A percentile compares a stretch with the other conserved stretches of the same genome.
These are phyloP conservation scores for Acanthurus leucopareius DNA, from an alignment of 2,797 vertebrate genomes.

Conservation along the genomic window DNA sequence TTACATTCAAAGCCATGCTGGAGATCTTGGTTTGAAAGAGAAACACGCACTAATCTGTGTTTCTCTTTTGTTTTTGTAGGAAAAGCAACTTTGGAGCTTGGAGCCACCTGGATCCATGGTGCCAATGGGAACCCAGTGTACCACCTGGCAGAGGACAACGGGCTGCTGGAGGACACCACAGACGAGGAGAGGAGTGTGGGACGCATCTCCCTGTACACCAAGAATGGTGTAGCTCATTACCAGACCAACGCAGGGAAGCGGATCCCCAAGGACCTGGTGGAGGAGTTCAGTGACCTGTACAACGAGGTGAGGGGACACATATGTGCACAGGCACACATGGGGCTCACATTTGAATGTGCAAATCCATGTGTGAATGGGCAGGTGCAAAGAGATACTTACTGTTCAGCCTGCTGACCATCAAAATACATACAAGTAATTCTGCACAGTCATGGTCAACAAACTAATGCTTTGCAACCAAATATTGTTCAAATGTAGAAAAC, in stretches of 20 bases:
- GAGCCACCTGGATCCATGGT: conserved; percentile 99
- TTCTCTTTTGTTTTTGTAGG: conserved; percentile 76
- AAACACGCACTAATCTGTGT: background rate
- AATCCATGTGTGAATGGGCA: background rate
- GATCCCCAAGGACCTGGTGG: conserved; percentile 98
- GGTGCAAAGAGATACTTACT: conserved; percentile 11
- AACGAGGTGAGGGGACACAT: conserved; percentile 89
- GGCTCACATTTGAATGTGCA: background rate
- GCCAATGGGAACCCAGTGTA: conserved; percentile 98
- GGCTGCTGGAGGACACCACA: conserved; percentile 95
- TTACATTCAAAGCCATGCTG: background rate
- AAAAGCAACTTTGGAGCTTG: conserved; percentile 96
- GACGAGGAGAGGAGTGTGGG: conserved; percentile 94
- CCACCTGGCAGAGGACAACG: conserved; percentile 98
- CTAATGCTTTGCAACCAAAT: background rate
- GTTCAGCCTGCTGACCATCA: conserved; percentile 4
- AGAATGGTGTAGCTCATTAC: conserved; percentile 97
- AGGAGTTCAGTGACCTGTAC: conserved; percentile 99
- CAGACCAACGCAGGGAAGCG: conserved; percentile 94
- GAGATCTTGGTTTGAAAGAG: background rate
- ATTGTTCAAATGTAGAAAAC: background rate
- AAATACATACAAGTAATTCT: background rate
- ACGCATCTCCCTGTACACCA: conserved; percentile 97
- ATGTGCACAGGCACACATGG: background rate
- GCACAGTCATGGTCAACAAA: background rate